Conservation (phyloP, 2,113 vertebrate genomes). For the Chascanopsetta lugubris region DNA sequence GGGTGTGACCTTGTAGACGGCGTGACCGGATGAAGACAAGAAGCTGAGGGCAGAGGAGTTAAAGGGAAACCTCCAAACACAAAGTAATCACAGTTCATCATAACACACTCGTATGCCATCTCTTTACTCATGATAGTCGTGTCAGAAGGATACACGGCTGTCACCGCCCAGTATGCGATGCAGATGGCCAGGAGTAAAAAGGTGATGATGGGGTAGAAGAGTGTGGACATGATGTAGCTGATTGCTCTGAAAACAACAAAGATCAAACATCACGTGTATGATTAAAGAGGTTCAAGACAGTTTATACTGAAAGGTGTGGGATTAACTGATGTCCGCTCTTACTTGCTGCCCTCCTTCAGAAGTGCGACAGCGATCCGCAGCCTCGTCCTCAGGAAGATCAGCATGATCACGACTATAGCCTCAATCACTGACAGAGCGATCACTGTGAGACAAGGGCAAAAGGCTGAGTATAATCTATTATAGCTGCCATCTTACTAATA, state of each 20-base stretch:
- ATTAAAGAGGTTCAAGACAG: neutral
- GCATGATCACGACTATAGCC: slow-evolving; percentile 83
- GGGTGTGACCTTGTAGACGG: slow-evolving; percentile 91
- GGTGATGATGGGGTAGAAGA: slow-evolving; percentile 93
- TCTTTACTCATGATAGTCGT: neutral
- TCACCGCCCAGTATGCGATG: slow-evolving; percentile 92
- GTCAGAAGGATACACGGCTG: slow-evolving; percentile 91
- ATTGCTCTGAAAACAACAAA: slow-evolving; percentile 85
- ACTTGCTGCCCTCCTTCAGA: slow-evolving; percentile 96
- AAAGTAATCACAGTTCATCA: neutral
- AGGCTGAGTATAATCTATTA: neutral
- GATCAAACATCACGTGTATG: neutral
- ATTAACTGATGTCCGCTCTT: slow-evolving; percentile 57
- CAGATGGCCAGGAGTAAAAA: slow-evolving; percentile 91
- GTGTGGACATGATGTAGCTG: slow-evolving; percentile 88
- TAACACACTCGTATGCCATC: neutral
- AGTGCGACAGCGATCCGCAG: slow-evolving; percentile 89
- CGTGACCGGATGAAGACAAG: slow-evolving; percentile 90
- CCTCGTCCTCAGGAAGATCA: slow-evolving; percentile 90
- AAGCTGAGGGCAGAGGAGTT: slow-evolving; percentile 80
- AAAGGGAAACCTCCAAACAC: slow-evolving; percentile 42
- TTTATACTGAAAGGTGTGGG: neutral
- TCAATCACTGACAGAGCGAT: slow-evolving; percentile 87
- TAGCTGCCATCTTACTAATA: neutral
- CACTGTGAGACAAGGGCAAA: slow-evolving; percentile 84